phyloP scores from a whole-genome alignment of 2,113 vertebrate species.

The Orycteropus afer region DNA sequence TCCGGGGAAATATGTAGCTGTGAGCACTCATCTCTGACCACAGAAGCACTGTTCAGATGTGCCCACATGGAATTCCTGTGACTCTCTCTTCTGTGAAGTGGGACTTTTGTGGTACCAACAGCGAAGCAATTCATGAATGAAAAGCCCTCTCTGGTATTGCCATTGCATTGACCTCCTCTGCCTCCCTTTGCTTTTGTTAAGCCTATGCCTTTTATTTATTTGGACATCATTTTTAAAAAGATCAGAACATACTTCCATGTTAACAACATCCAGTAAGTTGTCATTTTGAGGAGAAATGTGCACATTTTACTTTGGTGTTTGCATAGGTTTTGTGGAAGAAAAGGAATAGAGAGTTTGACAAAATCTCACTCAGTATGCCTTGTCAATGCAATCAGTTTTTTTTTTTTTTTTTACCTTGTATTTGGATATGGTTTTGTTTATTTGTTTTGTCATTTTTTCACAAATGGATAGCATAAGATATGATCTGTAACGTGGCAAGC shows the following conservation, averaged over 20 bases:
- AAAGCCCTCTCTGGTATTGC: background rate
- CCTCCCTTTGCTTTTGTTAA: background rate
- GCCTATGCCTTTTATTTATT: background rate
- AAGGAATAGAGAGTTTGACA: background rate
- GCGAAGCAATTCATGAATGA: background rate
- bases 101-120: constrained; percentile 59
- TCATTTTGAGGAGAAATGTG: background rate
- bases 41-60: constrained; percentile 62
- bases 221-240: background rate
- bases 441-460: background rate
- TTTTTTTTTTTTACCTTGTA: background rate
- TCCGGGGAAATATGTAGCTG: constrained; percentile 28
- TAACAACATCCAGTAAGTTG: background rate
- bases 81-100: constrained; percentile 73
- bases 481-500: background rate
- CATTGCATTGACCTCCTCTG: background rate
- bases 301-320: background rate
- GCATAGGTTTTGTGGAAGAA: background rate
- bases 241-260: background rate
- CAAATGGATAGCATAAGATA: background rate
- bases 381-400: background rate
- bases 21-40: constrained; percentile 59
- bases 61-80: constrained; percentile 53
- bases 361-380: background rate
- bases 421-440: background rate